These are phyloP conservation scores for Drosophila ustulata DNA, from an alignment of 2,888 invertebrate genomes.

Conservation along the genomic window DNA sequence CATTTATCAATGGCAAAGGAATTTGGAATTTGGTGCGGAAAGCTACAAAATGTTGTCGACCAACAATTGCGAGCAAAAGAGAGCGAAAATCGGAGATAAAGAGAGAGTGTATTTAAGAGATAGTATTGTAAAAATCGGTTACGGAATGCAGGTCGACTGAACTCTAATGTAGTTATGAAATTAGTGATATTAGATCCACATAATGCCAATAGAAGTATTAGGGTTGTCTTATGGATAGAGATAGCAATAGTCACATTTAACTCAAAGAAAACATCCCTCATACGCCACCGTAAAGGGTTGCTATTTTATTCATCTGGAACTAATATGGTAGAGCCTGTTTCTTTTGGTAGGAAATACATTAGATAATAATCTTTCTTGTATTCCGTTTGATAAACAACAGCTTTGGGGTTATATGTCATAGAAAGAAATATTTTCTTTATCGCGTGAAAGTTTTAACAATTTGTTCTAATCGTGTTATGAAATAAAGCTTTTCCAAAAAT, in stretches of 20 bases:
- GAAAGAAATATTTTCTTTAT: background rate
- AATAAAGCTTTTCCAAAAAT: no score
- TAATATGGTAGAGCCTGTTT: background rate
- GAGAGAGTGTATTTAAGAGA: background rate
- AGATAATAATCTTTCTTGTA: background rate
- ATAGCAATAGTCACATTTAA: conserved; percentile 5
- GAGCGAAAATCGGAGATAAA: background rate
- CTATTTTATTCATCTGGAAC: background rate
- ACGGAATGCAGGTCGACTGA: conserved; percentile 3
- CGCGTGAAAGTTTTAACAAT: background rate
- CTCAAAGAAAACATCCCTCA: conserved; percentile 37
- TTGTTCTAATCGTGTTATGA: no score
- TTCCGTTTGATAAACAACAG: background rate
- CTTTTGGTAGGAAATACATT: background rate
- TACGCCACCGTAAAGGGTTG: conserved; percentile 6
- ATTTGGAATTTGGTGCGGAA: conserved; percentile 65
- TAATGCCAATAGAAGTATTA: background rate
- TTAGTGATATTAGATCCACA: background rate
- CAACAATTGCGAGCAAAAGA: conserved; percentile 10
- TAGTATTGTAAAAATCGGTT: conserved; percentile 14
- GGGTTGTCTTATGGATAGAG: conserved; percentile 11
- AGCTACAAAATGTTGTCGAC: conserved; percentile 52
- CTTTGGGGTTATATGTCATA: background rate
- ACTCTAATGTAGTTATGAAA: conserved; percentile 7
- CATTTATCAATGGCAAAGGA: conserved; percentile 77